Base-by-base conservation (phyloP, 92 coral and sea anemone species). In the Hydrozoanthus gracilis region DNA sequence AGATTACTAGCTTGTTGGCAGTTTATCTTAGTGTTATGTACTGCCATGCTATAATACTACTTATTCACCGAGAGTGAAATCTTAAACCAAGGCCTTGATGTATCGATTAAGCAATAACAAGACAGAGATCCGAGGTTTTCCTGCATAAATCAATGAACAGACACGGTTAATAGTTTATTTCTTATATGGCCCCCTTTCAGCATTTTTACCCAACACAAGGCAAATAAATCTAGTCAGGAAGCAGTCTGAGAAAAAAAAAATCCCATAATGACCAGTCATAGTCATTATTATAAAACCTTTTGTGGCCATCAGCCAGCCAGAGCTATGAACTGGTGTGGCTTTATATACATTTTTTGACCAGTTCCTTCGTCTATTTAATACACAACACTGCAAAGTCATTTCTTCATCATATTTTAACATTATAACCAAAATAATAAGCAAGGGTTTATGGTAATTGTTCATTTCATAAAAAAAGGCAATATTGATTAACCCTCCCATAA, bases 21-120 rank as follows among this genome's bases (percentile, higher is more conserved):
- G 76, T 71, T 71, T 71, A 71, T 71, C 76, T 45, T 71, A 71
- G 76, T 71, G 76, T 71, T 71, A 71, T 71, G 76, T 71, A 71
- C 76, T 71, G 51, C 51, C 49, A 71, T 9, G 76, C 76, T 71
- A 71, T 8, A 9, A 71, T 71, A 71, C 51, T 71, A 71, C 76
- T 71, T 71, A 71, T 44, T 71, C 76, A 44, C 76, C 54, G 17
- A 71, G 76, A 71, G 76, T 71, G 76, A 71, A 71, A 71, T 35
- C 76, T 45, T 47, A 71, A 71, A 71, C 17, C 76, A 46, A 15
- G 76, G 16, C 76, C 51, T 71, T 71, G 76, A 12, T 71, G 51
- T 71, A 15, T 71, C 46, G 76, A 71, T 47, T 13, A 52, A 71
- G 76, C 54, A 14, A 71, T 15, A 71, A 52, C 52, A 20, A 71